phyloP scores from a whole-genome alignment of 2,797 vertebrate species.

The Anniella stebbinsi region DNA sequence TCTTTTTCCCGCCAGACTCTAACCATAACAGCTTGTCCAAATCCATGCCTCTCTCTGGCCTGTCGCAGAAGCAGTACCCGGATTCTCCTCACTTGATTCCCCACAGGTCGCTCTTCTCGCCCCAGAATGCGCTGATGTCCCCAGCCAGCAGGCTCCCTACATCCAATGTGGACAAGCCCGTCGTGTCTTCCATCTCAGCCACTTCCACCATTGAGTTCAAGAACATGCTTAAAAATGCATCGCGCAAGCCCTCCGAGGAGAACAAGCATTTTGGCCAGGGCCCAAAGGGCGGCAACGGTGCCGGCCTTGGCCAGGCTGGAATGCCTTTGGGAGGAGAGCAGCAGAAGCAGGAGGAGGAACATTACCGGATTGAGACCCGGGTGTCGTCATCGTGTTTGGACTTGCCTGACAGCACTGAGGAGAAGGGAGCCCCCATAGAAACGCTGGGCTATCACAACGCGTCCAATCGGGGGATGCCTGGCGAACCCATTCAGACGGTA shows the following conservation, averaged over 20 bases:
- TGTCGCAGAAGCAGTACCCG: slow-evolving; percentile 79
- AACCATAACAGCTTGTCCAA: slow-evolving; percentile 77
- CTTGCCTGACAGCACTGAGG: slow-evolving; percentile 80
- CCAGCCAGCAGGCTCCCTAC: slow-evolving; percentile 60
- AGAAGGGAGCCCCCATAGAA: slow-evolving; percentile 88
- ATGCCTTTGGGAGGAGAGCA: slow-evolving; percentile 59
- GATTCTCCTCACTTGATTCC: slow-evolving; percentile 77
- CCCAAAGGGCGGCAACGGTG: slow-evolving; percentile 67
- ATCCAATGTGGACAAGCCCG: slow-evolving; percentile 64
- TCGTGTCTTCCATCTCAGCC: slow-evolving; percentile 77
- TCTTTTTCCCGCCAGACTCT: slow-evolving; percentile 77
- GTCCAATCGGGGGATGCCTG: slow-evolving; percentile 82
- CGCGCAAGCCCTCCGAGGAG: slow-evolving; percentile 81
- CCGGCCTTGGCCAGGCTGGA: slow-evolving; percentile 53
- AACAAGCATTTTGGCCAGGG: slow-evolving; percentile 75
- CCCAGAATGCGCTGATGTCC: slow-evolving; percentile 71
- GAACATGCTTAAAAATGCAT: slow-evolving; percentile 86
- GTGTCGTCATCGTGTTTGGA: slow-evolving; percentile 86
- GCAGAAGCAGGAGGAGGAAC: slow-evolving; percentile 78
- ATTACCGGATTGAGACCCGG: slow-evolving; percentile 92
- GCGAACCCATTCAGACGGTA: slow-evolving; percentile 95
- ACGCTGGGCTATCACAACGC: slow-evolving; percentile 87
- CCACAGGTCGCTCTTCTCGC: slow-evolving; percentile 77
- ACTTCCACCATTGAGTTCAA: slow-evolving; percentile 85
- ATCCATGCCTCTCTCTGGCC: slow-evolving; percentile 62